A percentile compares a stretch with the other conserved stretches of the same genome.
Conservation (phyloP, 2,113 vertebrate genomes). For the Acanthisitta chloris region DNA sequence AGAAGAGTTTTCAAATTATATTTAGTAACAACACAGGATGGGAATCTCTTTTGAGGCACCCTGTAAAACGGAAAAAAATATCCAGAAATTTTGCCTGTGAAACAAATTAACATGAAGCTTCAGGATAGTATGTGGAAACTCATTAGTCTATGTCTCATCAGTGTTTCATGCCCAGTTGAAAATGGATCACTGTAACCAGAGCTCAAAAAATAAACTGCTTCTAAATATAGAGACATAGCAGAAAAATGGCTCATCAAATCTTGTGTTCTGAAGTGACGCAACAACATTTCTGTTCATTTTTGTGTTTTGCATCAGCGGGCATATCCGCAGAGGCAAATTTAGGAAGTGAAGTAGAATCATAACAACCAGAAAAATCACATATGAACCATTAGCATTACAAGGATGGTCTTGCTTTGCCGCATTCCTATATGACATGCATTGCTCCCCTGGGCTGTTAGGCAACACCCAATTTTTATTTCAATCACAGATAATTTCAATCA, state of each 20-base stretch:
- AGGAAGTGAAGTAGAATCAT: background rate
- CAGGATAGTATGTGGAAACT: background rate
- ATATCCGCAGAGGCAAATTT: background rate
- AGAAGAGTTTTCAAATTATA: background rate
- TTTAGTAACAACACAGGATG: background rate
- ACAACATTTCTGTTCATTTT: background rate
- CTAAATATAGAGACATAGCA: background rate
- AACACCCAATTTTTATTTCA: background rate
- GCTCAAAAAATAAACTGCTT: background rate
- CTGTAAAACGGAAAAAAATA: background rate
- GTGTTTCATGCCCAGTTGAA: background rate
- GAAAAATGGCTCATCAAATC: background rate
- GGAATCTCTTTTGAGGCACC: background rate
- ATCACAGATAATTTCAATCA: background rate
- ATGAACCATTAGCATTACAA: background rate
- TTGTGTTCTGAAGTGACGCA: background rate
- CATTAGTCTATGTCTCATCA: background rate
- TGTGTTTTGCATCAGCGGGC: background rate
- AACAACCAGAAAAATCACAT: background rate
- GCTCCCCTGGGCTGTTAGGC: background rate
- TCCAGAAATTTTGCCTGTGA: background rate
- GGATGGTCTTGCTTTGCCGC: fast-evolving
- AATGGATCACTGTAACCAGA: background rate
- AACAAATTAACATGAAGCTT: background rate
- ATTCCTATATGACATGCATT: background rate